Conservation (phyloP, 1,140 invertebrate genomes). For the Drosophila kepulauana region DNA sequence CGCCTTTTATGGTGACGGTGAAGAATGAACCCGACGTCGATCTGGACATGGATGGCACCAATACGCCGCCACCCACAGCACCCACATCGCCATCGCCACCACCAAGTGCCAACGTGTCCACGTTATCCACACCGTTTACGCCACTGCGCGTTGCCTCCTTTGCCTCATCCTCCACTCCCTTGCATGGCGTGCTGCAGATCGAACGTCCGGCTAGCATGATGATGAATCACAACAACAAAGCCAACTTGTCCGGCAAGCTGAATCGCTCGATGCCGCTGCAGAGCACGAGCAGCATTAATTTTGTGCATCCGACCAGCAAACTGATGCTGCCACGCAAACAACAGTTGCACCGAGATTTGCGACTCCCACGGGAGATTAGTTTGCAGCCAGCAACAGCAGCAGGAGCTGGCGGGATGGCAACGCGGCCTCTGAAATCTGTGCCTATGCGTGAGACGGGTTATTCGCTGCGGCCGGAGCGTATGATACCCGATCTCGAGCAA, state of each 20-base stretch:
- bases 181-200: conserved; percentile 58
- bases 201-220: conserved; percentile 55
- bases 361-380: conserved; percentile 57
- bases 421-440: conserved; percentile 61
- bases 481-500: conserved; percentile 68
- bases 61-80: conserved; percentile 67
- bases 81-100: conserved; percentile 71
- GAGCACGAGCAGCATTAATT: conserved; percentile 66
- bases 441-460: conserved; percentile 72
- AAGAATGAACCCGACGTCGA: conserved; percentile 73
- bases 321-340: conserved; percentile 69
- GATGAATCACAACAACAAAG: conserved; percentile 11
- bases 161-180: conserved; percentile 40
- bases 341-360: conserved; percentile 18
- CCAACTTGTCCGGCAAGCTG: conserved; percentile 1
- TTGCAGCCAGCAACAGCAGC: conserved; percentile 52
- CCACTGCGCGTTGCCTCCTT: conserved; percentile 55
- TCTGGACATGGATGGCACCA: conserved; percentile 62
- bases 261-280: conserved; percentile 58
- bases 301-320: conserved; percentile 67
- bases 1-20: conserved; percentile 62
- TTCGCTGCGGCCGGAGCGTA: conserved; percentile 65
- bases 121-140: conserved; percentile 1
- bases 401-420: not conserved
- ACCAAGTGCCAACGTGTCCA: conserved; percentile 28